These are phyloP conservation scores for Abscondita cerata DNA, from an alignment of 2,888 invertebrate genomes.

Conservation along the genomic window DNA sequence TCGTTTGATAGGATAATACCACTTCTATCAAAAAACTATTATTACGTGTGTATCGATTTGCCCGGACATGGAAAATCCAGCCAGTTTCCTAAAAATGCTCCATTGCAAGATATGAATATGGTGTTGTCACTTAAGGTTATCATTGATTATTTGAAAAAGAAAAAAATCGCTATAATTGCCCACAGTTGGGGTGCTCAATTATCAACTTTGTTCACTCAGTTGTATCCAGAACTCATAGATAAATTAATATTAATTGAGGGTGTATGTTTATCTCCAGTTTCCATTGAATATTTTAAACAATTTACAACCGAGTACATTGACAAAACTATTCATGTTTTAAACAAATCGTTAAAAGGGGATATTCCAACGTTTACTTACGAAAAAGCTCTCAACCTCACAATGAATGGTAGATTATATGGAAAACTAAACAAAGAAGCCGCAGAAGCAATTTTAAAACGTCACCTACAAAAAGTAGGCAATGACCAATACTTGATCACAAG, in stretches of 20 bases:
- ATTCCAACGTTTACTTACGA: conserved; percentile 57
- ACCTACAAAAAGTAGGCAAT: conserved; percentile 56
- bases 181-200: conserved; percentile 62
- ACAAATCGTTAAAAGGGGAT: conserved; percentile 39
- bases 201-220: conserved; percentile 52
- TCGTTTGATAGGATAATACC: conserved; percentile 65
- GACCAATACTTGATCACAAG: conserved; percentile 63
- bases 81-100: conserved; percentile 55
- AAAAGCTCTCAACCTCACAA: conserved; percentile 60
- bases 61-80: conserved; percentile 69
- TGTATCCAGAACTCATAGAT: conserved; percentile 57
- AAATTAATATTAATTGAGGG: conserved; percentile 60
- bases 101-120: conserved; percentile 57
- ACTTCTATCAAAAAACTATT: conserved; percentile 60
- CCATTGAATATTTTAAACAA: conserved; percentile 42
- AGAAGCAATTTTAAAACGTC: conserved; percentile 60
- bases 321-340: conserved; percentile 50
- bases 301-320: conserved; percentile 55
- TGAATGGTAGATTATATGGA: conserved; percentile 53
- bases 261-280: conserved; percentile 47
- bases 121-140: conserved; percentile 52
- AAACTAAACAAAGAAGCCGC: conserved; percentile 60
- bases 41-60: conserved; percentile 62
- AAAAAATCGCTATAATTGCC: conserved; percentile 52
- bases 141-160: conserved; percentile 48